A percentile compares a stretch with the other conserved stretches of the same genome.
phyloP scores from a whole-genome alignment of 2,113 vertebrate species.

The Scatophagus argus region DNA sequence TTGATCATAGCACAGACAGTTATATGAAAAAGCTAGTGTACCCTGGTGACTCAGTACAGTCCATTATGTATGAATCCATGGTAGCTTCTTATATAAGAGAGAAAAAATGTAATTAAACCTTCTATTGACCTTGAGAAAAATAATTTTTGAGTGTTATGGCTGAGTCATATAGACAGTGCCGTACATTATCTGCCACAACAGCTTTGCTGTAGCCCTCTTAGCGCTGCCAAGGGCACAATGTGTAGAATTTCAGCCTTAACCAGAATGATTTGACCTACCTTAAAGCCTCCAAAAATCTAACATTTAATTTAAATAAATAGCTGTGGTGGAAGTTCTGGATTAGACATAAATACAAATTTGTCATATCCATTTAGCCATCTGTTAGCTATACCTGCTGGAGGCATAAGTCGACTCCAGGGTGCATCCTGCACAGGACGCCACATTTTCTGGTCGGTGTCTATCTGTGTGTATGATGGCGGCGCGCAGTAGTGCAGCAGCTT shows the following conservation, averaged over 20 bases:
- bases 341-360: background rate
- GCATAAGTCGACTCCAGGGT: too few species aligned
- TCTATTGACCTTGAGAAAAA: background rate
- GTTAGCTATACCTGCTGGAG: background rate
- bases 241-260: background rate
- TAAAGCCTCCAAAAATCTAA: conserved; percentile 6
- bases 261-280: background rate
- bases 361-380: background rate
- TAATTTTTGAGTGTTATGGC: background rate
- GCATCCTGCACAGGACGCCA: too few species aligned
- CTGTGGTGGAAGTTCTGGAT: background rate
- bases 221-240: background rate
- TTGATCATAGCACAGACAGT: conserved; percentile 20
- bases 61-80: background rate
- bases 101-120: background rate
- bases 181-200: background rate
- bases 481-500: too few species aligned
- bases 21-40: background rate
- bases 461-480: too few species aligned
- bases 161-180: conserved; percentile 2
- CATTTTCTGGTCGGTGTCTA: too few species aligned
- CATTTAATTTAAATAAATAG: background rate
- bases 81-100: background rate
- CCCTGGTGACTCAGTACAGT: background rate
- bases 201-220: background rate